These are phyloP conservation scores for Rotaria macrura DNA, from an alignment of 2,888 invertebrate species.

Conservation along the genomic window DNA sequence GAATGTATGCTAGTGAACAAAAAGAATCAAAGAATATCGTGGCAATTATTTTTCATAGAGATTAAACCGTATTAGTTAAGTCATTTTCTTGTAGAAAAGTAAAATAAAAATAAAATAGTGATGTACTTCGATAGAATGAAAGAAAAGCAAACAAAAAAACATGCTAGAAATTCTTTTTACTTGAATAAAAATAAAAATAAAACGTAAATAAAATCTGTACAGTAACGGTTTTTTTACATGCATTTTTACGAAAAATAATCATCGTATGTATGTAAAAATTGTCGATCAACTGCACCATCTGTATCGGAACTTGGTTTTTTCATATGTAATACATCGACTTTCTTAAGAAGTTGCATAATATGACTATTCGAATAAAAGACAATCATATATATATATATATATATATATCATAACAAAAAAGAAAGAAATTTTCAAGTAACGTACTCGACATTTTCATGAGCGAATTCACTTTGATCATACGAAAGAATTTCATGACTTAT, in stretches of 20 bases:
- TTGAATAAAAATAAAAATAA: not conserved
- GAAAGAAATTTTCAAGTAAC: no score
- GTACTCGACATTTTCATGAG: not conserved
- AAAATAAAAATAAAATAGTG: no score
- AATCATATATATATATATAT: no score
- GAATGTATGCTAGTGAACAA: no score
- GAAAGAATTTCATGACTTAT: not conserved
- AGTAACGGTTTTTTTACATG: not conserved
- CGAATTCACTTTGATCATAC: not conserved
- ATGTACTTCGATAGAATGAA: no score
- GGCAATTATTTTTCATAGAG: no score
- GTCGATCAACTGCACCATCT: not conserved
- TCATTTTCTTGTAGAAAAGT: no score
- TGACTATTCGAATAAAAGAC: not conserved
- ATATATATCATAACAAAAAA: no score
- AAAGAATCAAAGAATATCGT: no score
- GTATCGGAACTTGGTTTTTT: not conserved
- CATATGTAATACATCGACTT: not conserved
- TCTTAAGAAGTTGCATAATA: not conserved
- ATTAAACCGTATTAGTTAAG: no score
- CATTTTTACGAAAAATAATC: not conserved
- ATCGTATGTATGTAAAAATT: constrained; percentile 16
- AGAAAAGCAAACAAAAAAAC: no score
- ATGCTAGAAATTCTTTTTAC: no score
- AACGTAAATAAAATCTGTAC: not conserved